Base-by-base conservation (phyloP, 1,140 invertebrate species). In the Galleria mellonella region DNA sequence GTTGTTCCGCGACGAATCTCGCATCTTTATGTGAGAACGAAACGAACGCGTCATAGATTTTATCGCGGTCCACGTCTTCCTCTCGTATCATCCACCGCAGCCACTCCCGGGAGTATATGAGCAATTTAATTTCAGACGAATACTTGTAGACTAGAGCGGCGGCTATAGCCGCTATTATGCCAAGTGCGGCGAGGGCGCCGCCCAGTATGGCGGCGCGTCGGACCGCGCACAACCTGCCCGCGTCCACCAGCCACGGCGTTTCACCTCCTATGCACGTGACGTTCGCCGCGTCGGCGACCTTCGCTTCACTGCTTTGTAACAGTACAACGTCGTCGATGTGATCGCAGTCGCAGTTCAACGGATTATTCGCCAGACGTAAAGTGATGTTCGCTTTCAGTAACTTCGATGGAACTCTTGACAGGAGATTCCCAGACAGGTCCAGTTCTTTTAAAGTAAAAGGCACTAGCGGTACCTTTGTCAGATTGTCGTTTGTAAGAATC, bases 11-110 rank as follows among this genome's bases (percentile, higher is more conserved):
- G 4, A 46, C 43, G 9, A 28, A 46, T 10, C 15, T 28, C 7
- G 35, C 43, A 28, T 46, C 43, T 8, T 46, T 36, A 5, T 46
- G 43, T 1, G 43, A 38, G 29, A 46, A 46, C 13, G 43, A 46
- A 8, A 98, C 89, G 72, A 97, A 97, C 0, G 94, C 95, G 62
- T 98, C 96, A 71, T 92, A 96, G 4, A 88, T 68, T 9, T 94
- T 89, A 11, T 90, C 88, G 83, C 90, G 90, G 13, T 39, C 43
- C 9, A 32, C 11, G 7, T 46, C 43, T n/a, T 38, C 43, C n/a
- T 46, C 36, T 0, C 12, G 7, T 3, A 46, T 11, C 9, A 39
- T 5, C 27, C 93, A 67, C 45, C 89, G 91, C 28, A 89, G 59
- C 32, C 89, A 86, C 51, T 90, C 88, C 59, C 91, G 93, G 1